Evolutionary conservation across 2,888 invertebrate genomes (phyloP).

Genomic region (Luperina nickerlii): DNA sequence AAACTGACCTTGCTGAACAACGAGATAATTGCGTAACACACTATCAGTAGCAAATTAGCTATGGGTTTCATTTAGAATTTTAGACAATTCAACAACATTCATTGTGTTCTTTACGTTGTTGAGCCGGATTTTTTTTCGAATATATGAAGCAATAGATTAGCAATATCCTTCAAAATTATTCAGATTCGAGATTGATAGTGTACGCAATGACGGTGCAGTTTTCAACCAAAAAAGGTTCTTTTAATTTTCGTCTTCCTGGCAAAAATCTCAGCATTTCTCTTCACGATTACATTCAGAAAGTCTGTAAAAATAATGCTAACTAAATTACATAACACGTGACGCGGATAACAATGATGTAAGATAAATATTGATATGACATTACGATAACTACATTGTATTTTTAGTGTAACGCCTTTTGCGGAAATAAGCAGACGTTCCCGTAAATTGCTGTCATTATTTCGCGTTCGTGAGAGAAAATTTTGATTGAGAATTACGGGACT

Average conservation of each 20-base stretch:
- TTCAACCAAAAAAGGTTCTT: background rate
- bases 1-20: background rate
- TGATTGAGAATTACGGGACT: background rate
- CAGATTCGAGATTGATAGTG: background rate
- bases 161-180: background rate
- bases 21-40: background rate
- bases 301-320: background rate
- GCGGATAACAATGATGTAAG: conserved; percentile 29
- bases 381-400: conserved; percentile 53
- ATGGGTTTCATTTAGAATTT: no score
- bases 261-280: background rate
- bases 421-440: conserved; percentile 20
- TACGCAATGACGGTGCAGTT: background rate
- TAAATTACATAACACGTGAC: conserved; percentile 44
- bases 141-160: background rate
- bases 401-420: conserved; percentile 47
- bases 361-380: conserved; percentile 51
- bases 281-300: background rate
- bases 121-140: background rate
- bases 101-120: background rate
- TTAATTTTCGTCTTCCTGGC: background rate
- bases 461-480: background rate
- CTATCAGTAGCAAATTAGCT: no score
- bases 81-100: background rate
- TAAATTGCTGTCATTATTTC: background rate